phyloP scores from a whole-genome alignment of 2,888 invertebrate genomes.

The Adelphocoris suturalis region DNA sequence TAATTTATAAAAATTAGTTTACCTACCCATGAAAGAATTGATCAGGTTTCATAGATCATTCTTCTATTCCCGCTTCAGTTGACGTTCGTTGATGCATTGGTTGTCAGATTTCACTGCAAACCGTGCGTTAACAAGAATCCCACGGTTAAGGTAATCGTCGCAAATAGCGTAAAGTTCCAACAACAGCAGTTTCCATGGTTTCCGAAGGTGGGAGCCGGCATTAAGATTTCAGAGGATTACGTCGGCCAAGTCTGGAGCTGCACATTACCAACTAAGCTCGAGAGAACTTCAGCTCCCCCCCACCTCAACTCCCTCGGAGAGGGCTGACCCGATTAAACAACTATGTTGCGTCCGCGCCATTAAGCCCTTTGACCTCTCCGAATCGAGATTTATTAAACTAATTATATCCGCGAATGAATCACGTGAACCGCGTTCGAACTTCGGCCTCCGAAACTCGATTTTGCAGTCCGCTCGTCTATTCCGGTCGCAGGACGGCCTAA shows the following conservation, averaged over 20 bases:
- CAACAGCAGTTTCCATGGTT: constrained; percentile 4
- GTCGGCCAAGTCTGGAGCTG: constrained; percentile 6
- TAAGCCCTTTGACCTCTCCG: constrained; percentile 33
- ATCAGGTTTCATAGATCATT: too few relatives aligned
- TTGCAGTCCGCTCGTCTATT: not conserved
- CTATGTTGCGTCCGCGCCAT: constrained; percentile 42
- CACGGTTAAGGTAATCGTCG: too few relatives aligned
- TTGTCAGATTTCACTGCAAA: too few relatives aligned
- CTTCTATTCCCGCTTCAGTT: too few relatives aligned
- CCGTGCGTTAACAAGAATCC: too few relatives aligned
- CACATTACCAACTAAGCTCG: constrained; percentile 17
- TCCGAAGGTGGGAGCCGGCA: not conserved
- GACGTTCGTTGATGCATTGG: too few relatives aligned
- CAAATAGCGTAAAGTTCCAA: not conserved
- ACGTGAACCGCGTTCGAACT: constrained; percentile 31
- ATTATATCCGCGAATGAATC: constrained; percentile 11
- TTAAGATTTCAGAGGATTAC: constrained; percentile 36
- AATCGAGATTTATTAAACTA: constrained; percentile 32
- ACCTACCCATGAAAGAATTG: too few relatives aligned
- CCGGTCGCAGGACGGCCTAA: constrained; percentile 6
- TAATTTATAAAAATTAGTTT: too few relatives aligned
- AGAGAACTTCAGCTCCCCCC: not conserved
- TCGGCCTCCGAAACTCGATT: not conserved
- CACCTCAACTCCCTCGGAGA: not conserved
- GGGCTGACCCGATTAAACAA: constrained; percentile 36